Conservation (phyloP, 2,888 invertebrate species). For the Apoda limacodes region DNA sequence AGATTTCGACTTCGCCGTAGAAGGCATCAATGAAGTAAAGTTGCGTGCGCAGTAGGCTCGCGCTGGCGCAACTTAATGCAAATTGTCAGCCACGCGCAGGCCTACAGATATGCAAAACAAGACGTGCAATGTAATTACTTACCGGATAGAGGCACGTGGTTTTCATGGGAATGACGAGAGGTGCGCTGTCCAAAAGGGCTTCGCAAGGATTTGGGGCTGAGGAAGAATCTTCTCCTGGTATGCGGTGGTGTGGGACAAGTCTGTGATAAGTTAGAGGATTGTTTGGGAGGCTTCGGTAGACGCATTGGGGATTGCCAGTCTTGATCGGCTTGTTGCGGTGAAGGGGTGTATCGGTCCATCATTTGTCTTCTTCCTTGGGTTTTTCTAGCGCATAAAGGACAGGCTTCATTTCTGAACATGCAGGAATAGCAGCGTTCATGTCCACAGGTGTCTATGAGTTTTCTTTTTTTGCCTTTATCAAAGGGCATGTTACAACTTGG, state of each 20-base stretch:
- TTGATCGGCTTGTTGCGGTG: slow-evolving; percentile 46
- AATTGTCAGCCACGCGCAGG: slow-evolving; percentile 35
- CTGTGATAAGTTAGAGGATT: slow-evolving; percentile 65
- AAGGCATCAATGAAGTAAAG: slow-evolving; percentile 42
- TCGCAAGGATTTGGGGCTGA: slow-evolving; percentile 82
- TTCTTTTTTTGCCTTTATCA: slow-evolving; percentile 96
- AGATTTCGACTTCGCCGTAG: slow-evolving; percentile 34
- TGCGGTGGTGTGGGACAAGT: slow-evolving; percentile 88
- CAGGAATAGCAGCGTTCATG: slow-evolving; percentile 96
- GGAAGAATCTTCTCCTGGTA: slow-evolving; percentile 81
- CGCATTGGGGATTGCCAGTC: slow-evolving; percentile 68
- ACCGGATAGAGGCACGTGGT: slow-evolving; percentile 80
- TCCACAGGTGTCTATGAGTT: slow-evolving; percentile 94
- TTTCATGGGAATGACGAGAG: slow-evolving; percentile 63
- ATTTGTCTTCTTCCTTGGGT: slow-evolving; percentile 49
- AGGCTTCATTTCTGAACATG: slow-evolving; percentile 92
- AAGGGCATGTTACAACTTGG: slow-evolving; percentile 94
- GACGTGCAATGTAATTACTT: slow-evolving; percentile 33
- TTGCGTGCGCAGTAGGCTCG: slow-evolving; percentile 29
- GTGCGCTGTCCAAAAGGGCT: slow-evolving; percentile 78
- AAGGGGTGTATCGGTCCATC: slow-evolving; percentile 58
- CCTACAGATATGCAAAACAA: slow-evolving; percentile 35
- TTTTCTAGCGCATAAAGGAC: slow-evolving; percentile 81
- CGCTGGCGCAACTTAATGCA: slow-evolving; percentile 43
- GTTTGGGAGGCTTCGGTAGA: slow-evolving; percentile 72